Base-by-base conservation (phyloP, 2,888 invertebrate genomes). In the Gortyna flavago region DNA sequence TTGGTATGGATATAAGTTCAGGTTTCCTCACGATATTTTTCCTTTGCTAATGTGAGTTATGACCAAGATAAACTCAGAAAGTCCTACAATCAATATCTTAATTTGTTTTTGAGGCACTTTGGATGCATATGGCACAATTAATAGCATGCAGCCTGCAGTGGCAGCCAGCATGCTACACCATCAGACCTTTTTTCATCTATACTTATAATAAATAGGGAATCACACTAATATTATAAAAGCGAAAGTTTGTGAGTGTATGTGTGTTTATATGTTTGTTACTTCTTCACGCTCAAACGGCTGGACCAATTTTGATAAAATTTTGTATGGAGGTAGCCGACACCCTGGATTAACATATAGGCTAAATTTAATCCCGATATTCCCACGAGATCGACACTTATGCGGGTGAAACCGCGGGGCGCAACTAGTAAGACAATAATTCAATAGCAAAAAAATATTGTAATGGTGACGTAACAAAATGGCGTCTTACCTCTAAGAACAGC, bases 401-500 rank as follows among this genome's bases (percentile, higher is more conserved):
- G n/a, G n/a, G n/a, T n/a, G n/a, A n/a, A n/a, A n/a, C n/a, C n/a
- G n/a, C n/a, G n/a, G n/a, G n/a, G n/a, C n/a, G n/a, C n/a, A n/a
- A n/a, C n/a, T n/a, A n/a, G n/a, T n/a, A 25, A 29, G 16, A 41
- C n/a, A 21, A 16, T 7, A 29, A n/a, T 29, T 38, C 8, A 62
- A 29, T 25, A 25, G 11, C 16, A 32, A 32, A 32, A 61, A 21
- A 59, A 32, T 3, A n/a, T 5, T n/a, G 7, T 11, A 7, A 25
- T 16, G 9, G n/a, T 35, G 5, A n/a, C 29, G n/a, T 48, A 29
- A 25, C 18, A 57, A 38, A 38, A 68, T 48, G 13, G 0, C 5
- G 11, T 65, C 83, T 83, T 87, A 98, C 97, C 96, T 99, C 98
- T 73, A 96, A 96, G 75, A 97, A 97, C 6, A 97, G 91, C 79